A percentile compares a stretch with the other conserved stretches of the same genome.
These are phyloP conservation scores for Puma concolor DNA, from an alignment of 2,113 vertebrate species.

Conservation along the genomic window DNA sequence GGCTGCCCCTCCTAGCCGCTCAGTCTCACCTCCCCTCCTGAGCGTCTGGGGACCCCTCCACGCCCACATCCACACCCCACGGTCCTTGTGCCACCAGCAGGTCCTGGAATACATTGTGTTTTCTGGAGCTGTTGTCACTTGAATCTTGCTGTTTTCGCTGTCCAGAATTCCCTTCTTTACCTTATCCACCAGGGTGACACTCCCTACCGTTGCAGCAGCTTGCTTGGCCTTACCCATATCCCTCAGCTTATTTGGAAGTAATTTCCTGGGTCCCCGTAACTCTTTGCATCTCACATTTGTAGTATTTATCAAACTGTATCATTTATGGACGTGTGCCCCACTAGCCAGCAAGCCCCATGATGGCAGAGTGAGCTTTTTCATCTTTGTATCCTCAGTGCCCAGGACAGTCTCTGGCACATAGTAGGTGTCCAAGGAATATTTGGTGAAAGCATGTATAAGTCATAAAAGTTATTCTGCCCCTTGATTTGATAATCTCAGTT, in stretches of 20 bases:
- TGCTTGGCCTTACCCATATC: neutral
- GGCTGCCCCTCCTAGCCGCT: neutral
- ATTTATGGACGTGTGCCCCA: neutral
- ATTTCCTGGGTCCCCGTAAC: rapidly evolving
- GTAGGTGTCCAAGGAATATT: neutral
- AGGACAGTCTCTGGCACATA: neutral
- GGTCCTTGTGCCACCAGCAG: neutral
- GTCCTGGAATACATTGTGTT: neutral
- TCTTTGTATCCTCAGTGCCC: neutral
- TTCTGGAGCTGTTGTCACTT: neutral
- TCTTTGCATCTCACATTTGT: neutral
- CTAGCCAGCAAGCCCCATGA: neutral
- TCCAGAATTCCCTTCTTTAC: neutral
- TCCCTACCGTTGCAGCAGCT: neutral
- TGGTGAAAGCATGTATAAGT: neutral
- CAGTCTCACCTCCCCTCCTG: neutral
- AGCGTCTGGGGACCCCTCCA: neutral
- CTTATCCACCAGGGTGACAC: neutral
- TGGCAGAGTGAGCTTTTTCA: neutral
- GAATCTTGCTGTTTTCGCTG: neutral
- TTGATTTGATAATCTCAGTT: neutral
- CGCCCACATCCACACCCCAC: rapidly evolving
- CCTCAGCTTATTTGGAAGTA: neutral
- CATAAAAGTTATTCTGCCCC: neutral
- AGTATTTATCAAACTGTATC: neutral